A percentile compares a stretch with the other conserved stretches of the same genome.
Conservation (phyloP, 53 echinoderm and acorn worm species). For the Paracentrotus lividus region DNA sequence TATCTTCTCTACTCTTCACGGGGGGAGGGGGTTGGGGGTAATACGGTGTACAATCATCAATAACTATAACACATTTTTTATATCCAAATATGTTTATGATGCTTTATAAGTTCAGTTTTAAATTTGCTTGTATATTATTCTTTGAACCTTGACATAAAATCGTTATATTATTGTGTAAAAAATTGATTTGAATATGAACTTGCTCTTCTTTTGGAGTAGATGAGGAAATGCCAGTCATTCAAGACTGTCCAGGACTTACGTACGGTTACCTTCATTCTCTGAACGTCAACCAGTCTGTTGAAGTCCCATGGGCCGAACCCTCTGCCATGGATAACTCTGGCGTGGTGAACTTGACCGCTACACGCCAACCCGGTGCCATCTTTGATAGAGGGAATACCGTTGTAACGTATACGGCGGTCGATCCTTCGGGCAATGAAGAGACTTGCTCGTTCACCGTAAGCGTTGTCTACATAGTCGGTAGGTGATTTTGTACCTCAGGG, state of each 20-base stretch:
- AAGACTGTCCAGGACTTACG: slow-evolving; percentile 30
- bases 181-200: too few relatives aligned
- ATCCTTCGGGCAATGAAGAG: slow-evolving; percentile 35
- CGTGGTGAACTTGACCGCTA: slow-evolving; percentile 24
- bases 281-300: neutral
- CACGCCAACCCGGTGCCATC: slow-evolving; percentile 35
- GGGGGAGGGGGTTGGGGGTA: too few relatives aligned
- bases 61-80: too few relatives aligned
- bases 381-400: slow-evolving; percentile 25
- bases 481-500: neutral
- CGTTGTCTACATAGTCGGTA: slow-evolving; percentile 35
- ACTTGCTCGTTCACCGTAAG: slow-evolving; percentile 51
- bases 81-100: too few relatives aligned
- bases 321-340: slow-evolving; percentile 66
- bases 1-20: too few relatives aligned
- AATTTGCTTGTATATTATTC: too few relatives aligned
- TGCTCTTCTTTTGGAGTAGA: slow-evolving; percentile 17
- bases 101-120: too few relatives aligned
- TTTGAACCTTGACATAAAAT: too few relatives aligned
- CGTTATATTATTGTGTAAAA: too few relatives aligned
- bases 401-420: slow-evolving; percentile 65
- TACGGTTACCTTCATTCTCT: neutral
- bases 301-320: slow-evolving; percentile 56
- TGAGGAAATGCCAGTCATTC: slow-evolving; percentile 21
- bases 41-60: too few relatives aligned